Conservation (phyloP, 2,888 invertebrate genomes). For the Andrena chrysosceles region DNA sequence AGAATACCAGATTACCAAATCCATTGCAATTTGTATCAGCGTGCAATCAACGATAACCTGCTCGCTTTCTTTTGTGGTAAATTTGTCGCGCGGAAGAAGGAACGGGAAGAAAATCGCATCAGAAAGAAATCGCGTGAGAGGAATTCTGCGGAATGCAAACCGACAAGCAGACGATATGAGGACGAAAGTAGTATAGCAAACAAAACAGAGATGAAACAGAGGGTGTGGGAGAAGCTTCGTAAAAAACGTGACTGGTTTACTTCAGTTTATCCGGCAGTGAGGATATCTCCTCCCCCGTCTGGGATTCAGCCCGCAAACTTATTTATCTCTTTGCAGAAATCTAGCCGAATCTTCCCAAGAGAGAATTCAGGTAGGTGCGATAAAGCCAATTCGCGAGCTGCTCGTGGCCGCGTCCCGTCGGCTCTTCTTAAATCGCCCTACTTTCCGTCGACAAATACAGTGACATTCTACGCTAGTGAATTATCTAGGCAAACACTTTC, state of each 20-base stretch:
- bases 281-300: slow-evolving; percentile 24
- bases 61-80: neutral
- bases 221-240: slow-evolving; percentile 16
- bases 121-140: neutral
- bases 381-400: slow-evolving; percentile 61
- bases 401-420: slow-evolving; percentile 21
- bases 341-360: slow-evolving; percentile 63
- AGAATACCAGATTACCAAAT: no score
- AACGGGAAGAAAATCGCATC: neutral
- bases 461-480: slow-evolving; percentile 41
- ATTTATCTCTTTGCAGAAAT: slow-evolving; percentile 69
- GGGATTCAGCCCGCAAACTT: slow-evolving; percentile 60
- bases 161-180: neutral
- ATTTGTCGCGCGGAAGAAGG: neutral
- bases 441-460: slow-evolving; percentile 30
- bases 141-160: neutral
- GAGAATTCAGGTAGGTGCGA: slow-evolving; percentile 61
- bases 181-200: slow-evolving; percentile 6
- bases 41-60: neutral
- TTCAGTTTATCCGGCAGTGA: slow-evolving; percentile 49
- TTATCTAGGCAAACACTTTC: neutral
- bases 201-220: slow-evolving; percentile 1
- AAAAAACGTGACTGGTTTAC: slow-evolving; percentile 67
- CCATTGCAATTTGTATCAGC: neutral
- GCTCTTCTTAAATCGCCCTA: slow-evolving; percentile 43